Evolutionary conservation across 1,140 invertebrate species (phyloP).

Genomic region (Drosophila ficusphila): DNA sequence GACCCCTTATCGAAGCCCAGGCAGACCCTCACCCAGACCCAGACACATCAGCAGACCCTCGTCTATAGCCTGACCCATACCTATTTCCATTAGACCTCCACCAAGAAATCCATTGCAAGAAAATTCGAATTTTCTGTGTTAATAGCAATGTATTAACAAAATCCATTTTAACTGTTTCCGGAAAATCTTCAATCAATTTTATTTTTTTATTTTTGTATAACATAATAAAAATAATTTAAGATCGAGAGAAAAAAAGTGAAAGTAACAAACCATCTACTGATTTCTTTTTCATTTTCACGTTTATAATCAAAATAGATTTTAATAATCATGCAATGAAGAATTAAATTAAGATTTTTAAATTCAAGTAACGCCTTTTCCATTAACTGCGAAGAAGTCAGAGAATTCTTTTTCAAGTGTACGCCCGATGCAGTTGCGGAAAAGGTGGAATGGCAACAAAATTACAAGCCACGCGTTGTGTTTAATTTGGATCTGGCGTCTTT

Average conservation of each 20-base stretch:
- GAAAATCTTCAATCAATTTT: no score
- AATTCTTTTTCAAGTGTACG: background rate
- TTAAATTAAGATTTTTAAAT: no score
- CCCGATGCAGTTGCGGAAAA: conserved; percentile 14
- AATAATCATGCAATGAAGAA: no score
- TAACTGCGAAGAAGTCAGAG: no score
- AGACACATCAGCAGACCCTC: no score
- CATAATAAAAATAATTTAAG: no score
- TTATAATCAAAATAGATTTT: background rate
- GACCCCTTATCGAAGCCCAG: background rate
- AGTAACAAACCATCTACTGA: no score
- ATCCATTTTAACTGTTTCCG: no score
- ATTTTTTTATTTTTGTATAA: no score
- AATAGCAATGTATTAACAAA: background rate
- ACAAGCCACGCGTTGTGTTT: conserved; percentile 36
- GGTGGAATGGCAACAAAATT: conserved; percentile 21
- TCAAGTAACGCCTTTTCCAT: no score
- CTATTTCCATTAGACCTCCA: background rate
- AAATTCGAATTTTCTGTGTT: background rate
- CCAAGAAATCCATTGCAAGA: background rate
- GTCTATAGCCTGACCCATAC: background rate
- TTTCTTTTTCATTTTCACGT: background rate
- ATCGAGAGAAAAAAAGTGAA: no score
- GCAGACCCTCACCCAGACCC: no score
- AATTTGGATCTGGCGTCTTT: conserved; percentile 48